phyloP scores from a whole-genome alignment of 2,888 invertebrate genomes.

The Eristalinus sepulchralis region DNA sequence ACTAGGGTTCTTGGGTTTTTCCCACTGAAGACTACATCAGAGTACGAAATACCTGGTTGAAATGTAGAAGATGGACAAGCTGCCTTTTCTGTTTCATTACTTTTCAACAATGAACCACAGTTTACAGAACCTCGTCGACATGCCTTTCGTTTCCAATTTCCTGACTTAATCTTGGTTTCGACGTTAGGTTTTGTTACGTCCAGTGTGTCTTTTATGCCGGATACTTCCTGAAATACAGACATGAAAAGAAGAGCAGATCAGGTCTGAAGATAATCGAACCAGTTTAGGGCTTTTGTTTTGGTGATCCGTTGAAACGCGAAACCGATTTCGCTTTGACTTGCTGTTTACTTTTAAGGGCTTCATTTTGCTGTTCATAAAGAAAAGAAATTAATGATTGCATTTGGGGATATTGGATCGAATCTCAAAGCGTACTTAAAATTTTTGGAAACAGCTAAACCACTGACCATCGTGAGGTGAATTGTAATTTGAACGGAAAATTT shows the following conservation, averaged over 20 bases:
- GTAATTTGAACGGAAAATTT: constrained; percentile 14
- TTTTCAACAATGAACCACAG: neutral
- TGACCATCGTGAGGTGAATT: constrained; percentile 37
- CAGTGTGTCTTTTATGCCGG: neutral
- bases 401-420: neutral
- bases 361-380: constrained; percentile 39
- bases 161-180: constrained; percentile 33
- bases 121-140: neutral
- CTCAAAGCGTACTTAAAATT: constrained; percentile 19
- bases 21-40: constrained; percentile 48
- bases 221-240: constrained; percentile 10
- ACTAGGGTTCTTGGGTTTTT: constrained; percentile 29
- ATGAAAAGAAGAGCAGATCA: no score
- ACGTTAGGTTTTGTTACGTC: neutral
- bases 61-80: constrained; percentile 13
- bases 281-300: constrained; percentile 22
- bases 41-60: constrained; percentile 41
- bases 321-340: constrained; percentile 30
- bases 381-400: neutral
- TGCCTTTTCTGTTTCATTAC: neutral
- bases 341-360: constrained; percentile 42
- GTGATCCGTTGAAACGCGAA: constrained; percentile 22
- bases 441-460: constrained; percentile 44
- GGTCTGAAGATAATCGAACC: neutral
- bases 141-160: constrained; percentile 39